phyloP scores from a whole-genome alignment of 2,113 vertebrate species.

The Cinclus cinclus region DNA sequence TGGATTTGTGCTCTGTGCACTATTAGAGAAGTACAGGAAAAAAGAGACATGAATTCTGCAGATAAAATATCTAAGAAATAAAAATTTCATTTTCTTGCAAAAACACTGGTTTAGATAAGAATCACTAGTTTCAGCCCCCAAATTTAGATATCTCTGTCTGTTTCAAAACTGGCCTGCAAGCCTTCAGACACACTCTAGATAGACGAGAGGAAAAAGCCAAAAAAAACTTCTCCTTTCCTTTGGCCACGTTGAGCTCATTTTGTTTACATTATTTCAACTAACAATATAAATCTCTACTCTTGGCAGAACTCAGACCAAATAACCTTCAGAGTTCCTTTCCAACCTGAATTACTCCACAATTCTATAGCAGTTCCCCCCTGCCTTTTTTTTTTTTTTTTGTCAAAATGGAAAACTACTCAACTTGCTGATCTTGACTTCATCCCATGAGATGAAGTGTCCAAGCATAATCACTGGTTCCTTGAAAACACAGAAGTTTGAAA shows the following conservation, averaged over 20 bases:
- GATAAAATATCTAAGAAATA: background rate
- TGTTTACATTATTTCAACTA: background rate
- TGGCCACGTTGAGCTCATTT: background rate
- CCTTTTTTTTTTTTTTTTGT: background rate
- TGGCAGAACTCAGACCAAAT: background rate
- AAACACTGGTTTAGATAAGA: background rate
- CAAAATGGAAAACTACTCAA: background rate
- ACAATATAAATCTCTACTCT: background rate
- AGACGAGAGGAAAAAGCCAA: rapidly evolving
- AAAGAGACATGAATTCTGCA: background rate
- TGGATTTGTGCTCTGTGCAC: background rate
- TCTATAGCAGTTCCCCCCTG: background rate
- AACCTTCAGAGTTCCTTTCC: background rate
- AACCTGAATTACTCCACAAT: background rate
- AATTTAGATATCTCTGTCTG: background rate
- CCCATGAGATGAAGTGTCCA: background rate
- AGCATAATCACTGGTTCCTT: background rate
- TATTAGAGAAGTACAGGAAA: background rate
- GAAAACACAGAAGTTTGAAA: background rate
- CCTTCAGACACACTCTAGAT: background rate
- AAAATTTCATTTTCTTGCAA: background rate
- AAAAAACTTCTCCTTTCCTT: background rate
- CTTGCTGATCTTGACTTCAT: background rate
- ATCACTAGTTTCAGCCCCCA: background rate
- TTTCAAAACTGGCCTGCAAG: background rate